Evolutionary conservation across 2,797 vertebrate genomes (phyloP), one percentile per base, ranked within the genome.

Genomic region (Mus minutoides): DNA sequence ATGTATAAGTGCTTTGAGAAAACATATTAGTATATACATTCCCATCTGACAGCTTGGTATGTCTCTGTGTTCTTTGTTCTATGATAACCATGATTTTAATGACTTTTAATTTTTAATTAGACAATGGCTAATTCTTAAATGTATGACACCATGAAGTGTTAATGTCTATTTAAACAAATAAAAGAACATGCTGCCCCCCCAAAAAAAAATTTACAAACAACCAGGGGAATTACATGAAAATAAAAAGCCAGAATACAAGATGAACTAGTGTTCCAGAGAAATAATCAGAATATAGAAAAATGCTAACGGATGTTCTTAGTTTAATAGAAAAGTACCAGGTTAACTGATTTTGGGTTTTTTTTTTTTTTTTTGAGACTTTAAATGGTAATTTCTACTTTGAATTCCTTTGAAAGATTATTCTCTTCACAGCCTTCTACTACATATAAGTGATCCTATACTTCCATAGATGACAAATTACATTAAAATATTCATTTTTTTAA

Each of bases 61-160:
- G 96, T 94, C 80, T 95, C 96, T 77, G 58, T 88, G 43, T 92
- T 95, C 83, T 95, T 79, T 95, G 71, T 94, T 26, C 92, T 97
- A 95, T 95, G 91, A 94, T 94, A 80, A 9, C 83, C 34, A 95
- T 34, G 40, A 19, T 92, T 95, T 95, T 94, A 95, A 96, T 92
- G 71, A 29, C 69, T 95, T 96, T 92, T 77, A 95, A 96, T 95
- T 83, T 88, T 96, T 97, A 96, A 92, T 82, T 85, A 97, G 94
- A 93, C 87, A 93, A 80, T 49, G 26, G 67, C 40, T 92, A 62
- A 78, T 84, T 95, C 26, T 49, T 77, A 22, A 52, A 24, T 76
- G 31, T 43, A 77, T 85, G 83, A 90, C n/a, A 95, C 64, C 6
- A 62, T 77, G 14, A 62, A 4, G 3, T 85, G 6, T 11, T 87